Evolutionary conservation across 2,797 vertebrate genomes (phyloP), one percentile per base, ranked within the genome.

Genomic region (Dipus sagitta): DNA sequence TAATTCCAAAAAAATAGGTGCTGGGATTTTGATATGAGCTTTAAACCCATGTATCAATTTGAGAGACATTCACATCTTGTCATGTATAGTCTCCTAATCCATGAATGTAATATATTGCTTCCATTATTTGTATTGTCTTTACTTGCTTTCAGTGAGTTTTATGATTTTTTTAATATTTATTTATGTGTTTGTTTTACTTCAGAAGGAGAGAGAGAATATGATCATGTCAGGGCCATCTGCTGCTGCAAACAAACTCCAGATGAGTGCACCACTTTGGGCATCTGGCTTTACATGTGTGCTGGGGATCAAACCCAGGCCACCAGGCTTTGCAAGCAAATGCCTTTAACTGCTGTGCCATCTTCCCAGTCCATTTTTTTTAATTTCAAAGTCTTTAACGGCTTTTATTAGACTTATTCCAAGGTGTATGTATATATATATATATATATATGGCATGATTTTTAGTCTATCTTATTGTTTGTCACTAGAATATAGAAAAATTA

Each of bases 1-100:
- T 30, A 23, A 13, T 24, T n/a, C 2, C 34, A 28, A 12, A 76
- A 38, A 9, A 38, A 23, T 0, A 23, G 26, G 62, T 32, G 28
- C 54, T 23, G 32, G 17, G 13, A 52, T 24, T 47, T 9, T 9
- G 15, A 21, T 0, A 12, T 23, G 42, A 26, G 23, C 3, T 13
- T 8, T 3, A 12, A 38, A 15, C 7, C 42, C 65, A 15, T 23
- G 5, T 0, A 3, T 58, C 10, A 3, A 1, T 47, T 0, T 52
- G 83, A 58, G n/a, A 11, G 62, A 26, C 32, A 47, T 0, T 3
- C 30, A 14, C 34, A 3, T 14, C 32, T 42, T 1, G 1, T 4
- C 9, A 21, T 1, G 52, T 2, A 0, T 8, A 21, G 21, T 21
- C 67, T 83, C 52, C 65, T 6, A 0, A 5, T 15, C 68, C 32